Evolutionary conservation across 2,113 vertebrate species (phyloP).

Genomic region (Chelonoidis abingdonii): DNA sequence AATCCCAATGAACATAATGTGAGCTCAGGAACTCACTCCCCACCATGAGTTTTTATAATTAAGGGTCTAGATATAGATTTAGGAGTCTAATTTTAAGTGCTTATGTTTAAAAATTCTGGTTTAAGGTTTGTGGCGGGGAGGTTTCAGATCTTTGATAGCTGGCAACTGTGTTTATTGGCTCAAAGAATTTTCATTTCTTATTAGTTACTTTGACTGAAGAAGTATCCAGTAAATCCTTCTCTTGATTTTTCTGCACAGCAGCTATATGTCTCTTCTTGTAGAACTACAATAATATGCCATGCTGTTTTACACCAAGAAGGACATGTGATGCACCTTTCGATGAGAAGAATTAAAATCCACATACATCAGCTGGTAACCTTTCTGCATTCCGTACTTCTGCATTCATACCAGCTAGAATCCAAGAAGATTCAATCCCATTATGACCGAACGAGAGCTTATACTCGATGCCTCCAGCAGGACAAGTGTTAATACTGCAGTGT

Average conservation of each 20-base stretch:
- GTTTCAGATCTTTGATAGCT: constrained; percentile 7
- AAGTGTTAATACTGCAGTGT: not conserved
- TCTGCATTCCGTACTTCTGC: not conserved
- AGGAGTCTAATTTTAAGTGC: not conserved
- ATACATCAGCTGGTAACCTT: not conserved
- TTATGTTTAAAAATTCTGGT: not conserved
- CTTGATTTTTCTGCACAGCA: not conserved
- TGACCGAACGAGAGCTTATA: not conserved
- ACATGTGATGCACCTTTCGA: not conserved
- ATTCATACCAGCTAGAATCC: not conserved
- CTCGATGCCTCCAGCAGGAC: not conserved
- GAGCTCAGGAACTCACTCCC: not conserved
- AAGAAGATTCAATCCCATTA: not conserved
- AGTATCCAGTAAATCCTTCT: not conserved
- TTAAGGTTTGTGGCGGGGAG: not conserved
- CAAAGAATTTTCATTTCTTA: constrained; percentile 19
- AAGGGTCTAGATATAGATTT: not conserved
- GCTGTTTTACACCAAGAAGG: not conserved
- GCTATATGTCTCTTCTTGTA: not conserved
- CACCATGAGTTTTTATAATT: not conserved
- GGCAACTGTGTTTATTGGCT: not conserved
- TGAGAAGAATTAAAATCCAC: not conserved
- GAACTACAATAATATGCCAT: not conserved
- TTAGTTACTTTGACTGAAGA: not conserved
- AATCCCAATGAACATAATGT: not conserved